Conservation (phyloP, 2,888 invertebrate species). For the Drosophila tanythrix region DNA sequence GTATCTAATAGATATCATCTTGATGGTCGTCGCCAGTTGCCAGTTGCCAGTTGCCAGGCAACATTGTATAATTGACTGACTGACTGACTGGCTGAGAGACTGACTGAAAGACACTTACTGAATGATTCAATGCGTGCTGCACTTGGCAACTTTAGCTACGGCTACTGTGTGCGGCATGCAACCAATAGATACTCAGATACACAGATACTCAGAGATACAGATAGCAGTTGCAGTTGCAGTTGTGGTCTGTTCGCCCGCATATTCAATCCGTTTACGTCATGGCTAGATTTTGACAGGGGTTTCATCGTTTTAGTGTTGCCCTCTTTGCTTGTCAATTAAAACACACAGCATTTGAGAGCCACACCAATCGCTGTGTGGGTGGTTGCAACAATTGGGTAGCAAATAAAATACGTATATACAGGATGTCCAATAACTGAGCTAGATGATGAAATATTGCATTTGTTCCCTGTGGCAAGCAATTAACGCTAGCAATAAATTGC, state of each 20-base stretch:
- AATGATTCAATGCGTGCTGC: constrained; percentile 65
- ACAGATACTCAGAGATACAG: constrained; percentile 18
- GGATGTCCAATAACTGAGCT: constrained; percentile 10
- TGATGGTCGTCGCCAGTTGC: constrained; percentile 43
- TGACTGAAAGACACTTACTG: constrained; percentile 24
- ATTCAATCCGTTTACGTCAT: constrained; percentile 69
- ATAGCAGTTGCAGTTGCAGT: constrained; percentile 28
- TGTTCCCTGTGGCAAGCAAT: background rate
- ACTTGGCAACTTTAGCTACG: constrained; percentile 55
- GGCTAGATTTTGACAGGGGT: constrained; percentile 55
- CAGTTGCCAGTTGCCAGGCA: constrained; percentile 28
- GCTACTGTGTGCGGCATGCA: constrained; percentile 28
- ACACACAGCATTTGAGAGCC: constrained; percentile 24
- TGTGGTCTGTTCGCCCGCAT: constrained; percentile 62
- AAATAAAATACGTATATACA: background rate
- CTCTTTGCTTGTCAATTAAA: constrained; percentile 67
- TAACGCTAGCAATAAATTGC: background rate
- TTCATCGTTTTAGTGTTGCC: constrained; percentile 12
- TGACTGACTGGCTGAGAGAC: constrained; percentile 14
- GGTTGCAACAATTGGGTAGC: constrained; percentile 14
- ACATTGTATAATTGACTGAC: constrained; percentile 64
- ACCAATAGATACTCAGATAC: constrained; percentile 11
- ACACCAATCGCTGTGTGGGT: constrained; percentile 35
- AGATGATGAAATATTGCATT: constrained; percentile 14
- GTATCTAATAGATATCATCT: constrained; percentile 78